Percentiles rank a stretch among this genome's conserved stretches.
Evolutionary conservation across 2,797 vertebrate species (phyloP).

Genomic region (Holocentrus rufus): DNA sequence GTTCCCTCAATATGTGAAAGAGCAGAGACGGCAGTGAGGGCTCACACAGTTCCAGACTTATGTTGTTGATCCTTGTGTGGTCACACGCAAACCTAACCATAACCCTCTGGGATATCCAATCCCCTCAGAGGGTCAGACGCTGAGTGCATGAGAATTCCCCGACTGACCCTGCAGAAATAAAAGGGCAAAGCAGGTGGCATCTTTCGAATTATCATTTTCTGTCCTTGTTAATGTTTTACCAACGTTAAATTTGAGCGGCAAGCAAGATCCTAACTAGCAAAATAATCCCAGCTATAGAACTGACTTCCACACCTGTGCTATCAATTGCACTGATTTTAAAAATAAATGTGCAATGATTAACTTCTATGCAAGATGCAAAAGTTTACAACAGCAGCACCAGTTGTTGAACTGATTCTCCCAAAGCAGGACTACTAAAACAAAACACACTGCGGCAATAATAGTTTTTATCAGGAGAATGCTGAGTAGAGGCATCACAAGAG

Average conservation of each 20-base stretch:
- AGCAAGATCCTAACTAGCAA: background rate
- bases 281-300: background rate
- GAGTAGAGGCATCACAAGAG: constrained; percentile 8
- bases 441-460: background rate
- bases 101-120: constrained; percentile 65
- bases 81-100: constrained; percentile 70
- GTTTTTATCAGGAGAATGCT: constrained; percentile 11
- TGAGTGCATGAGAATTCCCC: constrained; percentile 63
- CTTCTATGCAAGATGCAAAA: background rate
- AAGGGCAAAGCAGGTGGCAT: constrained; percentile 55
- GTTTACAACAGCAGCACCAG: background rate
- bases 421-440: background rate
- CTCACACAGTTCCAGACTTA: constrained; percentile 52
- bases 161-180: constrained; percentile 67
- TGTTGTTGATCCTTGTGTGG: constrained; percentile 76
- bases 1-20: constrained; percentile 48
- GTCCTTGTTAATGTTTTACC: constrained; percentile 2
- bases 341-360: background rate
- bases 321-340: background rate
- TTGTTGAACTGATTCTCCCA: background rate
- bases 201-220: constrained; percentile 26
- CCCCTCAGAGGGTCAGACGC: constrained; percentile 51
- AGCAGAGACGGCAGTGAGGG: constrained; percentile 49
- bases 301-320: background rate
- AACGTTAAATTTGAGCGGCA: background rate